Evolutionary conservation across 2,797 vertebrate genomes (phyloP), one percentile per base, ranked within the genome.

Genomic region (Danio kyathit): DNA sequence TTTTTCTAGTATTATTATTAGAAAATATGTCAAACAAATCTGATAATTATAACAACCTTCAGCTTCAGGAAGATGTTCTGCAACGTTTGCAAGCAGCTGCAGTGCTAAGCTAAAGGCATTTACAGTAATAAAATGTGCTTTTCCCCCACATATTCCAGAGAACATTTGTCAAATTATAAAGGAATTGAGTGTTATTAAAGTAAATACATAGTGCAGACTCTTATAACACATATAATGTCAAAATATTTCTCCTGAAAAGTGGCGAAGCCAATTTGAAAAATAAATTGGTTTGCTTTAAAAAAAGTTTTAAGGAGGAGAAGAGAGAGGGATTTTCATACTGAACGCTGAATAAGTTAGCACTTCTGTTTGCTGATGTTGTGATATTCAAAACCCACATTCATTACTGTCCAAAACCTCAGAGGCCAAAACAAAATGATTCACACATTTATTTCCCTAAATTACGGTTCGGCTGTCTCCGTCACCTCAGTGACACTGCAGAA

Each of bases 401-500:
- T 49, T 61, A 61, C 57, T 51, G 21, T 74, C 44, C 6, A 13
- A 38, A 74, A 51, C 10, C 52, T 21, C 54, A 16, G 17, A 11
- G 43, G 17, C 54, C 29, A 29, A 29, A 44, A 59, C 59, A 74
- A 74, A 7, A 29, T 60, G 8, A 46, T 46, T 60, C 8, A 60
- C 60, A 60, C 17, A 46, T 60, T 48, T n/a, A 11, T 48, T 70
- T 69, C 69, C 21, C 6, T 46, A 43, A 74, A 59, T 48, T 40
- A 51, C 4, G 2, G 6, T 38, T 74, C 49, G 14, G 57, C 57
- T 49, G 43, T 51, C 57, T 63, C 69, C 1, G 44, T 74, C 44
- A 61, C 44, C 72, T 61, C 40, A 74, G 57, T 61, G 57, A 63
- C 57, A 49, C 44, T 51, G 44, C 57, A 74, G 61, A 46, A 63